Base-by-base conservation (phyloP, 2,888 invertebrate species). In the Saturnia pavonia region DNA sequence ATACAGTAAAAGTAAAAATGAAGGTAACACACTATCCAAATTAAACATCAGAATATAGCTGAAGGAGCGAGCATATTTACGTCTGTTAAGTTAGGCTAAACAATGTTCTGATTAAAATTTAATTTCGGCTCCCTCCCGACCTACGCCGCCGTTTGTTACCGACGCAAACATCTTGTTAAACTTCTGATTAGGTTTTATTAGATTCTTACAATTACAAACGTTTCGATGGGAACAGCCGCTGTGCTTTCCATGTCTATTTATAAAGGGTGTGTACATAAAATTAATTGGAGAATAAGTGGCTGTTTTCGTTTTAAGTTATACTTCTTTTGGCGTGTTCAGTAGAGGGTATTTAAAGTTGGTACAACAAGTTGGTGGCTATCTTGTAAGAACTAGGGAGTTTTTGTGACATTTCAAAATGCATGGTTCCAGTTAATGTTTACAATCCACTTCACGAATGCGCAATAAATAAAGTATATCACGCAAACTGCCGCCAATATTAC, bases 121-220 rank as follows among this genome's bases (percentile, higher is more conserved):
- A 70, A 70, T 70, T 65, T 65, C 65, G 65, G 57, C 40, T 40
- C 40, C 65, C 34, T 40, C 65, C 19, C 40, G 65, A 16, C 40
- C 25, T 57, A 25, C 54, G 54, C 25, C 57, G 25, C 25, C 57
- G 60, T 34, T 70, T 69, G 65, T 48, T 69, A 1, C 43, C 45
- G 34, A 66, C 57, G 25, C 51, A 70, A 70, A 66, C 51, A 70
- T 66, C 40, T 70, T 70, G 69, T 66, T 51, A 40, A 70, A 70
- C 45, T 70, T 66, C 65, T 70, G 69, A 70, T 70, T 70, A 40
- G 69, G 48, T 70, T 66, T 70, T 66, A 66, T 63, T 70, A 66
- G 65, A 65, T 65, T 65, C 65, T 65, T 65, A 40, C 40, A 65
- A 65, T 65, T 65, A 65, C 65, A 65, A 65, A 65, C 65, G 65